A percentile compares a stretch with the other conserved stretches of the same genome.
These are phyloP conservation scores for Operophtera brumata DNA, from an alignment of 2,888 invertebrate genomes.

Conservation along the genomic window DNA sequence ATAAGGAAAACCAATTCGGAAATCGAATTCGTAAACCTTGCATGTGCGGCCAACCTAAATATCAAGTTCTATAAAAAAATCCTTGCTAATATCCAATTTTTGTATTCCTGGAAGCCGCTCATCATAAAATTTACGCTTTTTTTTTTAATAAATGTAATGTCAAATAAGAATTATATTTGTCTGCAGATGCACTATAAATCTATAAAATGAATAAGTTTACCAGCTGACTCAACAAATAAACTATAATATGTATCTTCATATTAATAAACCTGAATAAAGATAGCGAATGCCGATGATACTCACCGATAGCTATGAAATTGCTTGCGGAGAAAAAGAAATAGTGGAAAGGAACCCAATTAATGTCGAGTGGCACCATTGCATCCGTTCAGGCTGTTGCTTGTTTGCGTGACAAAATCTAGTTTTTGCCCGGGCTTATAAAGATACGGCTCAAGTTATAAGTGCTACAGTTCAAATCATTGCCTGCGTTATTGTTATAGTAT, in stretches of 20 bases:
- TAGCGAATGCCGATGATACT: constrained; percentile 18
- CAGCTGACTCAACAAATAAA: too few species aligned
- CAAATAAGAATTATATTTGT: too few species aligned
- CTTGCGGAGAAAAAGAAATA: constrained; percentile 49
- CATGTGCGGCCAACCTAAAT: too few species aligned
- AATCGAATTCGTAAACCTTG: too few species aligned
- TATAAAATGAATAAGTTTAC: not conserved
- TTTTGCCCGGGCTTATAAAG: constrained; percentile 43
- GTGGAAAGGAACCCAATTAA: constrained; percentile 65
- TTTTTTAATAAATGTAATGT: too few species aligned
- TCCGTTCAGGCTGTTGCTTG: constrained; percentile 63
- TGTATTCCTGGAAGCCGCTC: too few species aligned
- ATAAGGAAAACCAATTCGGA: too few species aligned
- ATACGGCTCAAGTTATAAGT: constrained; percentile 43
- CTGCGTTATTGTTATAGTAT: not conserved
- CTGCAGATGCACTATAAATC: not conserved
- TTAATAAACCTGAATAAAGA: constrained; percentile 14
- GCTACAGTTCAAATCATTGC: not conserved
- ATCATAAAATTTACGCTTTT: too few species aligned
- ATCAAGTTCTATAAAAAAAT: too few species aligned
- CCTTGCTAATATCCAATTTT: too few species aligned
- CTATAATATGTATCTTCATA: not conserved
- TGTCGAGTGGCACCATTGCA: constrained; percentile 57
- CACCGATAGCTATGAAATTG: constrained; percentile 29
- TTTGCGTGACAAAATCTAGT: constrained; percentile 71